Evolutionary conservation across 2,888 invertebrate species (phyloP).

Genomic region (Xylophagus ater): DNA sequence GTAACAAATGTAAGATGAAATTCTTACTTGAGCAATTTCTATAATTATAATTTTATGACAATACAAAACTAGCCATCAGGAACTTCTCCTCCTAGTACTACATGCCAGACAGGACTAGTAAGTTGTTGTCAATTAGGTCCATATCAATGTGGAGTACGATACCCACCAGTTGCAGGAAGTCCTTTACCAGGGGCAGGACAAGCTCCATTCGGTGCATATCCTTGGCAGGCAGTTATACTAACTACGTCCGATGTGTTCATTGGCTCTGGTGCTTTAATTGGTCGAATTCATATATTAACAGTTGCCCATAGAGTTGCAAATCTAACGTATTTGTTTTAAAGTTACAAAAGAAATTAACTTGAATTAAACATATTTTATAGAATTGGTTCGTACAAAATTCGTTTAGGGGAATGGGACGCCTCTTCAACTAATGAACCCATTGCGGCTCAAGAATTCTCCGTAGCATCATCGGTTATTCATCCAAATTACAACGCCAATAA

Average conservation of each 20-base stretch:
- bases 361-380: constrained; percentile 22
- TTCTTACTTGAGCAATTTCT: background rate
- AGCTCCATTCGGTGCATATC: constrained; percentile 57
- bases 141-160: constrained; percentile 31
- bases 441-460: constrained; percentile 50
- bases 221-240: constrained; percentile 59
- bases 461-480: constrained; percentile 48
- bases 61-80: constrained; percentile 4
- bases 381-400: constrained; percentile 45
- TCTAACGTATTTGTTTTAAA: constrained; percentile 40
- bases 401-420: constrained; percentile 69
- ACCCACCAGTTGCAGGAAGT: constrained; percentile 27
- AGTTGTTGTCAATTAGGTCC: constrained; percentile 30
- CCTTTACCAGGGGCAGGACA: constrained; percentile 41
- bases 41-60: background rate
- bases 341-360: background rate
- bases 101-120: constrained; percentile 28
- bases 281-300: constrained; percentile 56
- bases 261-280: constrained; percentile 61
- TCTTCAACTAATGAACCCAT: constrained; percentile 51
- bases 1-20: constrained; percentile 44
- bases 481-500: constrained; percentile 59
- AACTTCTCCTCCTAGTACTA: constrained; percentile 16
- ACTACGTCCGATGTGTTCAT: constrained; percentile 51
- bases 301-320: constrained; percentile 58